These are phyloP conservation scores for Prorops nasuta DNA, from an alignment of 1,140 invertebrate genomes.

Conservation along the genomic window DNA sequence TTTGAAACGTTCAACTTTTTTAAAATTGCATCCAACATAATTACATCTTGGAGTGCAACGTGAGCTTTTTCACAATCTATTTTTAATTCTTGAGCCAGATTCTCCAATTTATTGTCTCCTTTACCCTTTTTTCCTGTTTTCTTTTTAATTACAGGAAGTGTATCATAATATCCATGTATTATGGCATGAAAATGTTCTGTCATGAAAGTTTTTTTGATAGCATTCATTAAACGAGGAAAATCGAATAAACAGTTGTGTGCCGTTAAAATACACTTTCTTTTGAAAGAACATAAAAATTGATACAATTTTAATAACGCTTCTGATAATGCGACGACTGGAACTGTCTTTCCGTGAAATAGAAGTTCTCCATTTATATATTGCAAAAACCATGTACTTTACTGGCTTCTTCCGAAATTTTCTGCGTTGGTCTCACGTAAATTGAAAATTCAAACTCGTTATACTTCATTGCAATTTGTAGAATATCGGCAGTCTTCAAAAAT, in stretches of 20 bases:
- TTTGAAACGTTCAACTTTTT: background rate
- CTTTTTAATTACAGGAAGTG: constrained; percentile 6
- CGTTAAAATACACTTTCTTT: no score
- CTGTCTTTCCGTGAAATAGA: constrained; percentile 2
- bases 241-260: no score
- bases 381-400: constrained; percentile 14
- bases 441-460: no score
- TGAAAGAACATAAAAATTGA: constrained; percentile 16
- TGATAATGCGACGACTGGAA: constrained; percentile 2
- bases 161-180: constrained; percentile 4
- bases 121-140: no score
- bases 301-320: constrained; percentile 11
- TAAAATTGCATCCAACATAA: constrained; percentile 10
- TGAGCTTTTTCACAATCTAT: constrained; percentile 11
- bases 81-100: background rate
- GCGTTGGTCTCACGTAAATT: no score
- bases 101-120: no score
- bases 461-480: constrained; percentile 11
- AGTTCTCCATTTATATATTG: constrained; percentile 5
- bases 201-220: constrained; percentile 13
- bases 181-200: constrained; percentile 8
- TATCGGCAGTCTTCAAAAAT: constrained; percentile 14
- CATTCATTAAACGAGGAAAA: no score
- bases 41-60: no score
- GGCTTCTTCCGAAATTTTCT: constrained; percentile 10